Evolutionary conservation across 1,140 invertebrate genomes (phyloP), one percentile per base, ranked within the genome.

Genomic region (Drosophila santomea): DNA sequence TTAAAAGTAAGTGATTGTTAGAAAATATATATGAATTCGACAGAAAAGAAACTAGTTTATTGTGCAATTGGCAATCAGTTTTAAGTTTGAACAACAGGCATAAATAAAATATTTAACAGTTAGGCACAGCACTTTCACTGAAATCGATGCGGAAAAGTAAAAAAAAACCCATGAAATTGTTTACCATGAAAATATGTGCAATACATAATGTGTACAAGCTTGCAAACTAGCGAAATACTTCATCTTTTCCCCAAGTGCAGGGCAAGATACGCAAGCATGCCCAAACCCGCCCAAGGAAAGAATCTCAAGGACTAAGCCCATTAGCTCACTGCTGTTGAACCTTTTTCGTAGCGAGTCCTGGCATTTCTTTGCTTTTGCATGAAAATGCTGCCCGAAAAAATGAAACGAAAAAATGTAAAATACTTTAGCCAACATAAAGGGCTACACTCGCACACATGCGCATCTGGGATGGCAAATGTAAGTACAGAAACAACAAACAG

Each of bases 391-490:
- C 63, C 39, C 52, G 44, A 50, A 35, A 23, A 15, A 39, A 78
- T 78, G 67, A 45, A 45, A 20, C 8, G 15, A 45, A 23, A 15
- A 74, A 76, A 78, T 78, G 67, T 78, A 78, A 78, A 78, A 78
- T 78, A 59, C 76, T 78, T 78, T 45, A 52, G 75, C 59, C 48
- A 78, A 78, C 56, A 68, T 55, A 78, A 78, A 78, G 76, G 75
- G 75, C 75, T 61, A 68, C 58, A 23, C 36, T 58, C 36, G 35
- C 45, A 47, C 41, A 56, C 58, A 56, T 47, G 48, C 48, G 51
- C 48, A 43, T 43, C 45, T 60, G 67, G 32, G 60, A 76, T 25
- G 58, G 78, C 69, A 78, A 66, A 66, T 83, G 60, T 66, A 79
- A 73, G 71, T 63, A 79, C 62, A 73, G 78, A 51, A 73, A 73